Percentiles rank a stretch among this genome's conserved stretches.
Evolutionary conservation across 2,888 invertebrate species (phyloP).

Genomic region (Amitus sp.): DNA sequence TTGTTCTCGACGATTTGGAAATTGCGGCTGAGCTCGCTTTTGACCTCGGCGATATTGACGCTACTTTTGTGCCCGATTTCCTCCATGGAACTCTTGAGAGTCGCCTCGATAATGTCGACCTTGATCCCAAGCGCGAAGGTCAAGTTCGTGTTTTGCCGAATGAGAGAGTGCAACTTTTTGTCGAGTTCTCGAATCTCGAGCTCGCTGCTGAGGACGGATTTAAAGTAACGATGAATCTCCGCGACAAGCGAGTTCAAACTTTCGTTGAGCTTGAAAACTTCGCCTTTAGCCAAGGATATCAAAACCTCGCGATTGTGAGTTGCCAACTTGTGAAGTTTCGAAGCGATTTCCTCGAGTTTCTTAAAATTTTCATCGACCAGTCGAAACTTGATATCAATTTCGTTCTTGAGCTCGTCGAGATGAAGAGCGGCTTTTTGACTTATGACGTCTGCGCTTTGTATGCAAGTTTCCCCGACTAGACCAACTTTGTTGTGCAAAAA

Average conservation of each 20-base stretch:
- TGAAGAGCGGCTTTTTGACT: no score
- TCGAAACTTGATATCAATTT: neutral
- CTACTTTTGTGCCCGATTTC: no score
- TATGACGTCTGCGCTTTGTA: neutral
- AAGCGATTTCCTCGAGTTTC: neutral
- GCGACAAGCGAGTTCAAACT: no score
- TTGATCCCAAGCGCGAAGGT: no score
- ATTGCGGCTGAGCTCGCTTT: no score
- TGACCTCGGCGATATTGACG: no score
- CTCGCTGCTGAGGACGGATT: neutral
- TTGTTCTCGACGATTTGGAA: no score
- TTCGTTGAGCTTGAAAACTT: neutral
- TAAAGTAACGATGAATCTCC: neutral
- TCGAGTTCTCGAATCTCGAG: neutral
- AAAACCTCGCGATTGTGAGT: neutral
- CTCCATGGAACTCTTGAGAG: no score
- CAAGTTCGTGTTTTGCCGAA: no score
- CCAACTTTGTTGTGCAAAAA: neutral
- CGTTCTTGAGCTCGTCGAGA: neutral
- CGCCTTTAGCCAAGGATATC: neutral
- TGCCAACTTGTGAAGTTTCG: neutral
- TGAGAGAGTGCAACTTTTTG: no score
- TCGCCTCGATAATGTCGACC: no score
- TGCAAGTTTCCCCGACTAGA: neutral
- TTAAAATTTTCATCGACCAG: neutral